Base-by-base conservation (phyloP, 2,797 vertebrate species). In the Mormyrops attenuatus region DNA sequence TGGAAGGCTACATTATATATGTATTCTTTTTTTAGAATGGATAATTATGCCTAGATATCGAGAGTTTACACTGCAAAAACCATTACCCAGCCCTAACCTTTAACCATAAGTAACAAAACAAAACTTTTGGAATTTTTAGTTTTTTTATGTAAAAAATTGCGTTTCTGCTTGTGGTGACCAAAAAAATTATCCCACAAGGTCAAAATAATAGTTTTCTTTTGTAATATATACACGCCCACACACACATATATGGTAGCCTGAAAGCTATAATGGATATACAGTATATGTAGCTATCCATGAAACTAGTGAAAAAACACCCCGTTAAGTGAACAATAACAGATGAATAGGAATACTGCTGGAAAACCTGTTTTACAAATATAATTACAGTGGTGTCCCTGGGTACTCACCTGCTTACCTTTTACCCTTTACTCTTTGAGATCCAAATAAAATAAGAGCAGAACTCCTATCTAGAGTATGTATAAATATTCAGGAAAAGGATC, bases 401-500 rank as follows among this genome's bases (percentile, higher is more conserved):
- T 77, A 41, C 5, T 41, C 34, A 41, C 69, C 69, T 41, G 13
- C 69, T 77, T 77, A 77, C 69, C 69, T 77, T 77, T 77, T 41
- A 41, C 69, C 69, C 34, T 41, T 38, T 38, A 77, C 69, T 77
- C 69, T 41, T 77, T 77, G 69, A 41, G 69, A 77, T 77, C 69
- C 34, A 77, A 41, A 38, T 41, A 77, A 77, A 77, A 77, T 77
- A 77, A 77, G 69, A 34, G 34, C 69, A 77, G 69, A 77, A 77
- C 69, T 77, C 15, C 15, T 38, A 77, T 77, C 69, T 41, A 77
- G 69, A 77, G 69, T 77, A 41, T 15, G 69, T 34, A 77, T 77
- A 77, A 77, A 77, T 77, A 77, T 77, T 77, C 69, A 77, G 69
- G 34, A 41, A 77, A 77, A 77, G 69, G 69, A 77, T 77, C 69